Evolutionary conservation across 2,888 invertebrate species (phyloP), one percentile per base, ranked within the genome.

Genomic region (Tiliacea aurago): DNA sequence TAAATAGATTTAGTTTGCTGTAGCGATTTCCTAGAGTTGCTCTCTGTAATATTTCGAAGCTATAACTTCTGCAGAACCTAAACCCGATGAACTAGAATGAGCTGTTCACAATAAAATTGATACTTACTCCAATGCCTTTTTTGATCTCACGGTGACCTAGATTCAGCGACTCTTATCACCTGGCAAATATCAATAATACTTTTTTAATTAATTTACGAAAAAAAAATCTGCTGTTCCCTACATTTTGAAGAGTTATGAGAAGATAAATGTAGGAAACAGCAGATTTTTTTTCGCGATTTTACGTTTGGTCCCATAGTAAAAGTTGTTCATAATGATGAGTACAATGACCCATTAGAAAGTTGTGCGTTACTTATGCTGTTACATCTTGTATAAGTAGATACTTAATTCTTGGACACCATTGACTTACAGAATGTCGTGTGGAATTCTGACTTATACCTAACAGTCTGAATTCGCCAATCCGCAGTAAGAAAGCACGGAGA

Each of bases 1-100:
- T 67, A 78, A 78, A 79, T 66, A 82, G 51, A 77, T 70, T 66
- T 66, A 67, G 78, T 78, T 79, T 67, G 64, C 43, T 37, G 51
- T 65, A 59, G 83, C 47, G 69, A 68, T 79, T 83, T 56, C n/a
- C 55, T 66, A 55, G 43, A 66, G 65, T 69, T 69, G 53, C 79
- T 56, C 62, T 62, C 51, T 66, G 80, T 49, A 64, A 66, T 79
- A 79, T 69, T 69, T 49, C 37, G 43, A 66, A 66, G 62, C 61
- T 55, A 65, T 28, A 7, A 72, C 53, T 77, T 47, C 20, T 47
- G 41, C 23, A 33, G 53, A 23, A 58, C 53, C 18, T 45, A 37
- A 20, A 53, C 9, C 37, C 43, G 23, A n/a, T 37, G 43, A 45
- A 51, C 51, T 73, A 59, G 23, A 74, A 53, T 33, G 7, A 41